Conservation (phyloP, 2,113 vertebrate genomes). For the Piprites chloris region DNA sequence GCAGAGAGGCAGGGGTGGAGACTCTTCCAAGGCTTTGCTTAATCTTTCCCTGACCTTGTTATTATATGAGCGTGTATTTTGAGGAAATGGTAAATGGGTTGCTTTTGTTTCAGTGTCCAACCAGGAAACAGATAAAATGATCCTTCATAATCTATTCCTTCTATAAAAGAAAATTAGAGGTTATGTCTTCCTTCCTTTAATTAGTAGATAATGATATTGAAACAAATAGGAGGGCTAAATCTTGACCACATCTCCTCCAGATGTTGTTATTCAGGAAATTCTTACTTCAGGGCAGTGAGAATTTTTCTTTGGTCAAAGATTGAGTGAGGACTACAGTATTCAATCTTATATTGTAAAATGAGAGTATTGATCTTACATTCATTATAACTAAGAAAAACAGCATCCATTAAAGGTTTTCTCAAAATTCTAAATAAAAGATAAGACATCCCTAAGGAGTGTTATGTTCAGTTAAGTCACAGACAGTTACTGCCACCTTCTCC, state of each 20-base stretch:
- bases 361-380: not conserved
- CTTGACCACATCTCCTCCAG: not conserved
- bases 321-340: not conserved
- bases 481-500: not conserved
- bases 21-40: not conserved
- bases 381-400: not conserved
- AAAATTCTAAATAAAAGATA: not conserved
- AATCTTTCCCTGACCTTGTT: not conserved
- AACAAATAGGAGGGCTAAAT: conserved; percentile 13
- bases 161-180: conserved; percentile 17
- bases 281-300: not conserved
- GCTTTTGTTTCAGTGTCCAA: not conserved
- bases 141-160: not conserved
- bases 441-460: not conserved
- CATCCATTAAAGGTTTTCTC: not conserved
- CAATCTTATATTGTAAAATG: not conserved
- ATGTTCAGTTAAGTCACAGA: not conserved
- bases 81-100: not conserved
- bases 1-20: not conserved
- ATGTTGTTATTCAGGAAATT: conserved; percentile 36
- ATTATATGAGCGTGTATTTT: not conserved
- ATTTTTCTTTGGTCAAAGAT: not conserved
- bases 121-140: conserved; percentile 1
- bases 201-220: not conserved
- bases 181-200: conserved; percentile 54